phyloP scores from a whole-genome alignment of 30 jellyfish, hydroid and myxozoan species.

The Aurelia coerulea region DNA sequence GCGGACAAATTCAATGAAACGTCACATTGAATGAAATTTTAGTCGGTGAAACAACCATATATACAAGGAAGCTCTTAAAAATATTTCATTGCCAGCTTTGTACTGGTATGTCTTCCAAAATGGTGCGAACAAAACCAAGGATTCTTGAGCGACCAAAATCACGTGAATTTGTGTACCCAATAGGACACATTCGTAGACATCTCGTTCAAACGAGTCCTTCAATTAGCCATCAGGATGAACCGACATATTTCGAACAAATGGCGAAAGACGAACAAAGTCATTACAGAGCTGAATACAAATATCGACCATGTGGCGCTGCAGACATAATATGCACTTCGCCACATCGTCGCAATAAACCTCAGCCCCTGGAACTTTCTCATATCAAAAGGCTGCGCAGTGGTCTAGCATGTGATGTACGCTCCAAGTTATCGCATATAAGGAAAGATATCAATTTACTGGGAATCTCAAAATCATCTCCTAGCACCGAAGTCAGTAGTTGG shows the following conservation, averaged over 20 bases:
- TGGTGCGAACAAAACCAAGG: no score
- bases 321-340: slow-evolving; percentile 49
- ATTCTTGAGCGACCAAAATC: slow-evolving; percentile 28
- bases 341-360: slow-evolving; percentile 68
- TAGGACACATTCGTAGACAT: slow-evolving; percentile 52
- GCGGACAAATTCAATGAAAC: no score
- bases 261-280: slow-evolving; percentile 49
- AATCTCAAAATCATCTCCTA: not conserved
- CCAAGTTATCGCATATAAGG: slow-evolving; percentile 11
- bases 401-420: slow-evolving; percentile 67
- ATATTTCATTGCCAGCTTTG: no score
- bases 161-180: slow-evolving; percentile 51
- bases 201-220: slow-evolving; percentile 47
- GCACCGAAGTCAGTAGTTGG: slow-evolving; percentile 40
- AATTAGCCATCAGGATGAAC: slow-evolving; percentile 51
- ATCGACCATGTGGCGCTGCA: slow-evolving; percentile 1
- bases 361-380: slow-evolving; percentile 58
- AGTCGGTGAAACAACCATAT: no score
- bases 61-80: no score
- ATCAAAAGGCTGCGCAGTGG: slow-evolving; percentile 61
- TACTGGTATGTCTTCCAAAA: no score
- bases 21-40: no score
- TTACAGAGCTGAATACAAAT: slow-evolving; percentile 42
- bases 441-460: slow-evolving; percentile 20
- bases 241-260: slow-evolving; percentile 26